Evolutionary conservation across 2,797 vertebrate genomes (phyloP), one percentile per base, ranked within the genome.

Genomic region (Hafferia zeledoni): DNA sequence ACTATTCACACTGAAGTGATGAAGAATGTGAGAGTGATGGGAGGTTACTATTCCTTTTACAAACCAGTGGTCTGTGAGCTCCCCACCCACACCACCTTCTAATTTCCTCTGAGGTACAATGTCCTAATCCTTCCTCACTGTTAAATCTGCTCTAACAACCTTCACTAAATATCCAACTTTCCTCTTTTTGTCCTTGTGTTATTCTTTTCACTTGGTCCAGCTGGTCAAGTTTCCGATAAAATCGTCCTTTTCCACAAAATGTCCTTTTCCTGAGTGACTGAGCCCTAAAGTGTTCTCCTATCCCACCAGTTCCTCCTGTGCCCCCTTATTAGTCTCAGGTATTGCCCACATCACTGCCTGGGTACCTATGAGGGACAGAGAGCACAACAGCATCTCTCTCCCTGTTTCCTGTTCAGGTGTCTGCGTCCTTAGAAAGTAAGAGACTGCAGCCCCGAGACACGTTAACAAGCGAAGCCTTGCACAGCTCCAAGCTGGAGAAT

Each of bases 331-430:
- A 72, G 44, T 28, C 41, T 70, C 24, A 23, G 33, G n/a, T 16
- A 5, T 12, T 31, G 52, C 13, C 59, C 44, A 23, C 0, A 0
- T 44, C 68, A 27, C 50, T 69, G 47, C 74, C 47, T 63, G 59
- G 17, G 39, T 82, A 14, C 56, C 47, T 19, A 6, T 6, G 65
- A 44, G 41, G 37, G 75, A 14, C 30, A 61, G 47, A 53, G 59
- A 52, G 49, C 22, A 33, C 55, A 79, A 13, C 2, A 5, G 11
- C 37, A 53, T 24, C 35, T 61, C 53, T 80, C 44, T 81, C 14
- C 31, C 33, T 0, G 0, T 77, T 80, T 89, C 57, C 60, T 2
- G 0, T 35, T 49, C 55, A 27, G 5, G 4, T 82, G 22, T 76
- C 47, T 44, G 14, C 18, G 5, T 30, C 61, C 74, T 69, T 31